phyloP scores from a whole-genome alignment of 37 sponge, comb jelly and placozoan genomes.

The Chondrilla cf. caribensis region DNA sequence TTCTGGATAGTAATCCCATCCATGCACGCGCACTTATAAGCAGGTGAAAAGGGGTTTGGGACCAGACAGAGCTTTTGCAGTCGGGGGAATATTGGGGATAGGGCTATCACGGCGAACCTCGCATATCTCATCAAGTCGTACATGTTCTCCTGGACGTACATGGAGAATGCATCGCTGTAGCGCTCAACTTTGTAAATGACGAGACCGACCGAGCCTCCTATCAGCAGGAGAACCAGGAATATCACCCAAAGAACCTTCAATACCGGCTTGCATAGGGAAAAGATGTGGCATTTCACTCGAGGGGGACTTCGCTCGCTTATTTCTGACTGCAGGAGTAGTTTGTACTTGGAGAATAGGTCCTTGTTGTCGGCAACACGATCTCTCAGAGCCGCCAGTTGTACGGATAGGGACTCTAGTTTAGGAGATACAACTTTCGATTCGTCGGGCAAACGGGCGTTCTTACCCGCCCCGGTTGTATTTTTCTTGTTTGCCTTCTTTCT shows the following conservation, averaged over 20 bases:
- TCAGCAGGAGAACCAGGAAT: not conserved
- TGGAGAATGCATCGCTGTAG: not conserved
- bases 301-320: not conserved
- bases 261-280: not conserved
- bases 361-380: not conserved
- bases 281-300: not conserved
- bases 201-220: not conserved
- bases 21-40: constrained; percentile 12
- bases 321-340: not conserved
- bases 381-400: not conserved
- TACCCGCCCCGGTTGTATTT: not conserved
- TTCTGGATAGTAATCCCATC: not conserved
- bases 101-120: not conserved
- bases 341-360: not conserved
- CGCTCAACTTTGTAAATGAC: not conserved
- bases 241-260: constrained; percentile 1
- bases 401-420: not conserved
- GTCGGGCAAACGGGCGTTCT: not conserved
- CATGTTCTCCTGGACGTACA: constrained; percentile 13
- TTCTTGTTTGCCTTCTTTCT: not conserved
- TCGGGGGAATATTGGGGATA: not conserved
- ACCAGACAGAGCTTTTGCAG: not conserved
- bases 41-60: constrained; percentile 15
- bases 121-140: not conserved
- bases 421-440: too few species aligned